phyloP scores from a whole-genome alignment of 2,797 vertebrate genomes.

The Trachops cirrhosus region DNA sequence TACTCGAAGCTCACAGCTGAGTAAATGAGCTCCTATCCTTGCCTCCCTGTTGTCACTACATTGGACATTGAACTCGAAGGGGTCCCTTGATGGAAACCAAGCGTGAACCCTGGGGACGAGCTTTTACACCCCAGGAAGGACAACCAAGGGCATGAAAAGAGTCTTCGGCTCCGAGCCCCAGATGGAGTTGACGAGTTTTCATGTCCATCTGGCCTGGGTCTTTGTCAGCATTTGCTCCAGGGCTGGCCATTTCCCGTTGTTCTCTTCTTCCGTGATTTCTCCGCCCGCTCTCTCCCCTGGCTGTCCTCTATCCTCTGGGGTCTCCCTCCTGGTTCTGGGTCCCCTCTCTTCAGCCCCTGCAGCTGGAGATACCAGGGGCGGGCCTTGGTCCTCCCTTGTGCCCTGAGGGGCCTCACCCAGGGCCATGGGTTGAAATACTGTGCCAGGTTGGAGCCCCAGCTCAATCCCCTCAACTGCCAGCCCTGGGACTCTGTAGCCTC shows the following conservation, averaged over 20 bases:
- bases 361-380: too few species aligned
- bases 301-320: not conserved
- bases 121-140: not conserved
- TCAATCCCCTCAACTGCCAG: not conserved
- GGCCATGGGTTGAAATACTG: not conserved
- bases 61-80: not conserved
- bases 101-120: not conserved
- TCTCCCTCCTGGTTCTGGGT: not conserved
- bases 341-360: not conserved
- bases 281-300: too few species aligned
- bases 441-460: not conserved
- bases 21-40: not conserved
- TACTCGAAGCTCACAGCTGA: not conserved
- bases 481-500: fast-evolving
- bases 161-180: not conserved
- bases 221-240: not conserved
- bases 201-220: fast-evolving
- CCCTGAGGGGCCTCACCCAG: not conserved
- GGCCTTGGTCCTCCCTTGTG: not conserved
- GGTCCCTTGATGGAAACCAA: not conserved
- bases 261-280: too few species aligned
- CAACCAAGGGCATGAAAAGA: fast-evolving
- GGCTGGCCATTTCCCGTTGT: fast-evolving
- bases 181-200: not conserved
- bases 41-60: not conserved